phyloP scores from a whole-genome alignment of 2,888 invertebrate genomes.

The Elmis aenea region DNA sequence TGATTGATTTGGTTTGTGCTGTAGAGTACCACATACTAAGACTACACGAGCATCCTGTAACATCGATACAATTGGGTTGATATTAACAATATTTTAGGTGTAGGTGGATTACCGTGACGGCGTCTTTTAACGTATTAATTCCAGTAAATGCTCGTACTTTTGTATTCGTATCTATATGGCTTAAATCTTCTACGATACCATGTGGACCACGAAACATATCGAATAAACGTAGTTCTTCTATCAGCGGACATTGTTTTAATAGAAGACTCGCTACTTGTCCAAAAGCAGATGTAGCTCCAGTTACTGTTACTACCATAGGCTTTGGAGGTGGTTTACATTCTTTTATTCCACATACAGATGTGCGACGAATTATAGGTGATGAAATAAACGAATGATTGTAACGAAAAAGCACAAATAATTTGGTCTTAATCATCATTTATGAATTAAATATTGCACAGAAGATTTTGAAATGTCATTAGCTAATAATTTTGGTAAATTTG shows the following conservation, averaged over 20 bases:
- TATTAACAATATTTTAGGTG: too few relatives aligned
- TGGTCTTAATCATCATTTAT: too few relatives aligned
- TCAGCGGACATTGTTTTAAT: constrained; percentile 35
- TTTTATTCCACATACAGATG: too few relatives aligned
- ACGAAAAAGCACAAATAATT: too few relatives aligned
- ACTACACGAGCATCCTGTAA: constrained; percentile 38
- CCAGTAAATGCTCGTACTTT: constrained; percentile 36
- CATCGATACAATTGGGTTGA: too few relatives aligned
- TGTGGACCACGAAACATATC: constrained; percentile 31
- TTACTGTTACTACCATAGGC: constrained; percentile 20
- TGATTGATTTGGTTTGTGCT: constrained; percentile 26
- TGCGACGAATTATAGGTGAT: too few relatives aligned
- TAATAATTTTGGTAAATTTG: too few relatives aligned
- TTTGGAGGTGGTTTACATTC: too few relatives aligned
- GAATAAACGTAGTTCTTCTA: constrained; percentile 38
- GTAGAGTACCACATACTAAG: constrained; percentile 38
- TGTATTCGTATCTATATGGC: constrained; percentile 38
- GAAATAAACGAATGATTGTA: too few relatives aligned
- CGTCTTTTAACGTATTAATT: constrained; percentile 32
- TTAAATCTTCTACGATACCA: constrained; percentile 37
- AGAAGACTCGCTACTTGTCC: constrained; percentile 30
- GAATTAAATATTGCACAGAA: too few relatives aligned
- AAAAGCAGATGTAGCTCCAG: constrained; percentile 20
- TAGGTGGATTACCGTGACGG: constrained; percentile 37
- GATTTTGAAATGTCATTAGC: too few relatives aligned